phyloP scores from a whole-genome alignment of 1,140 invertebrate species.

The Cyclargus thomasi region DNA sequence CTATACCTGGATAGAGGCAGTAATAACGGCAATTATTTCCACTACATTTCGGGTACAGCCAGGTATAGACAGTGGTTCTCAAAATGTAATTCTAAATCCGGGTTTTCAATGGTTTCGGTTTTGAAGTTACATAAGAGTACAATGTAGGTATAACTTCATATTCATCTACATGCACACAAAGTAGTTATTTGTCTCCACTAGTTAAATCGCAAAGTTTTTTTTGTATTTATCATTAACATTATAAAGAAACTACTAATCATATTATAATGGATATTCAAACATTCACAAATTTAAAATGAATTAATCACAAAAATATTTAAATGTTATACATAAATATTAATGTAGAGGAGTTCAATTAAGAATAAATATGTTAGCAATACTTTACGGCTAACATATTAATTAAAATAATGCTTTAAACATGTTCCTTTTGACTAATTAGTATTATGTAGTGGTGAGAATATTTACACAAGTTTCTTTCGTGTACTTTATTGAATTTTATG shows the following conservation, averaged over 20 bases:
- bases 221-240: no score
- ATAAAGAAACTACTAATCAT: neutral
- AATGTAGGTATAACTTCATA: no score
- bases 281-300: neutral
- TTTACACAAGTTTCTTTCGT: constrained; percentile 4
- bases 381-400: constrained; percentile 8
- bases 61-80: constrained; percentile 45
- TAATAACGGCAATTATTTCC: constrained; percentile 66
- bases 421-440: constrained; percentile 9
- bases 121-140: no score
- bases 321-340: constrained; percentile 12
- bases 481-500: neutral
- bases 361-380: neutral
- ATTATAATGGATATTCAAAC: neutral
- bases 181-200: no score
- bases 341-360: constrained; percentile 1
- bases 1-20: constrained; percentile 22
- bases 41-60: constrained; percentile 48
- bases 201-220: no score
- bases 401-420: constrained; percentile 4
- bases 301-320: constrained; percentile 7
- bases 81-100: no score
- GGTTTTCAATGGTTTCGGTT: no score
- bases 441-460: constrained; percentile 8
- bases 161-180: no score